Evolutionary conservation across 2,797 vertebrate genomes (phyloP).

Genomic region (Channallabes apus): DNA sequence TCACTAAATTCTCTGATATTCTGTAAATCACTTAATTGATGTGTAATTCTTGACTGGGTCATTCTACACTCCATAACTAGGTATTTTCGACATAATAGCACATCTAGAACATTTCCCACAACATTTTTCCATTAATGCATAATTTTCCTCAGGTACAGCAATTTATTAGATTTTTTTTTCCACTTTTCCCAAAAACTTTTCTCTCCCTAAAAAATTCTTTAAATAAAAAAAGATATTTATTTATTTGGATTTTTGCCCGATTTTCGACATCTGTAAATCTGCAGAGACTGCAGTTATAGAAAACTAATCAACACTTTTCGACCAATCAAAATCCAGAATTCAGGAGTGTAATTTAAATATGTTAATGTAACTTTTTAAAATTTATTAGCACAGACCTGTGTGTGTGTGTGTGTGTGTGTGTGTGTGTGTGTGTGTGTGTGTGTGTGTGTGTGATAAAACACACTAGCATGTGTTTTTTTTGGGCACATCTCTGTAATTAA

Average conservation of each 20-base stretch:
- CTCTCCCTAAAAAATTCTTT: too few relatives aligned
- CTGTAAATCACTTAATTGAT: not conserved
- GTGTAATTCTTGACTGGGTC: not conserved
- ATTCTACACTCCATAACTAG: not conserved
- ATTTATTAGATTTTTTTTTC: not conserved
- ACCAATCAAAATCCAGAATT: not conserved
- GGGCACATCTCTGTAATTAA: slow-evolving; percentile 80
- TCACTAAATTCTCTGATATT: not conserved
- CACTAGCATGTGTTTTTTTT: slow-evolving; percentile 1
- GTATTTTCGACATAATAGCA: not conserved
- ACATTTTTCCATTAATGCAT: not conserved
- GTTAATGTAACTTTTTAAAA: not conserved
- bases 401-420: not conserved
- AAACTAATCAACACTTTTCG: not conserved
- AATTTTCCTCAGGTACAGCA: not conserved
- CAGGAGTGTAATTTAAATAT: not conserved
- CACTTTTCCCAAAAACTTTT: not conserved
- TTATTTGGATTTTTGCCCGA: too few relatives aligned
- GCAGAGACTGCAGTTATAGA: not conserved
- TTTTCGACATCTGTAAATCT: too few relatives aligned
- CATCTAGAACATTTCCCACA: too few relatives aligned
- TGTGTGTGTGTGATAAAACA: too few relatives aligned
- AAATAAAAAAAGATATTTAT: too few relatives aligned
- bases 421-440: not conserved
- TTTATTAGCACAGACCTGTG: not conserved